These are phyloP conservation scores for Nomada fucata DNA, from an alignment of 2,888 invertebrate genomes.

Conservation along the genomic window DNA sequence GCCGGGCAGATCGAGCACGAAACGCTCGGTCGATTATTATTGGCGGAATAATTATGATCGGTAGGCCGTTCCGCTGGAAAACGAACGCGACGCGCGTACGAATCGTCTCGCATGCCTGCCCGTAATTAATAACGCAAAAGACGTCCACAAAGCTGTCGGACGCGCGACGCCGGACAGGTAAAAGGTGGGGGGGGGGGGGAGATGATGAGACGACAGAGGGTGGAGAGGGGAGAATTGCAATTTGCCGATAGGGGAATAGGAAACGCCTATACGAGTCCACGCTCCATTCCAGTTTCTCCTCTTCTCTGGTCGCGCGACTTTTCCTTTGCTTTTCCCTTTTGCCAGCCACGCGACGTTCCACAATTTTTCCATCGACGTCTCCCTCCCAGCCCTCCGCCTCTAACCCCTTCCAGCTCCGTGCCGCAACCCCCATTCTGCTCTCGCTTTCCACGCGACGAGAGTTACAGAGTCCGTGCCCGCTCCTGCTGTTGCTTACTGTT, in stretches of 20 bases:
- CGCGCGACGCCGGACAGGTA: slow-evolving; percentile 21
- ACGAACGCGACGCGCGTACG: slow-evolving; percentile 62
- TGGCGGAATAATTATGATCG: slow-evolving; percentile 78
- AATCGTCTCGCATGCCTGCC: slow-evolving; percentile 83
- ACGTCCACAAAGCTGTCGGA: slow-evolving; percentile 81
- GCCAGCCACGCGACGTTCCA: slow-evolving; percentile 39
- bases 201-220: not conserved
- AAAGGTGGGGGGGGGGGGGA: too few species aligned
- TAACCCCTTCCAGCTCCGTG: not conserved
- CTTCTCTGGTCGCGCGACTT: slow-evolving; percentile 10
- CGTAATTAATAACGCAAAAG: slow-evolving; percentile 82
- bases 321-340: slow-evolving; percentile 35
- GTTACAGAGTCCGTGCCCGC: not conserved
- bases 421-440: slow-evolving; percentile 14
- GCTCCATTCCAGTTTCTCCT: slow-evolving; percentile 54
- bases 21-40: slow-evolving; percentile 63
- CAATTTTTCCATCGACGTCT: slow-evolving; percentile 31
- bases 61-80: slow-evolving; percentile 74
- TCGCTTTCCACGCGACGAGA: slow-evolving; percentile 32
- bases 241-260: slow-evolving; percentile 75
- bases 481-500: slow-evolving; percentile 55
- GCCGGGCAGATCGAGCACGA: slow-evolving; percentile 32
- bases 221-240: slow-evolving; percentile 65
- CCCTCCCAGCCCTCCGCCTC: not conserved
- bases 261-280: slow-evolving; percentile 71